Conservation (phyloP, 2,113 vertebrate genomes). For the Poecile atricapillus region DNA sequence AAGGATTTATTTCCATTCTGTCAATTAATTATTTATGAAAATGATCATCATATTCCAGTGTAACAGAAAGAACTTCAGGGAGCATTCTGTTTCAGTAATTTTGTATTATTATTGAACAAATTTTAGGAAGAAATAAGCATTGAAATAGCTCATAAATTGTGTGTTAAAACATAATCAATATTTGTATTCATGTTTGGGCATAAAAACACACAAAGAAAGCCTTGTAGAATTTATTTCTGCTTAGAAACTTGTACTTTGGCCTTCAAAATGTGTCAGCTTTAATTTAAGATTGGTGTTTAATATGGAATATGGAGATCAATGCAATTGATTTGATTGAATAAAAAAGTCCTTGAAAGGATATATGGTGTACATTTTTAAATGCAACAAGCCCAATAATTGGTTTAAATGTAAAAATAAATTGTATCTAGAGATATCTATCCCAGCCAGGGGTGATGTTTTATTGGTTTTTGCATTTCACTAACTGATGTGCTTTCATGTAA, state of each 20-base stretch:
- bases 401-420: conserved; percentile 77
- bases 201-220: conserved; percentile 35
- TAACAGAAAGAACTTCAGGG: not conserved
- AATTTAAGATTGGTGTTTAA: conserved; percentile 69
- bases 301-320: conserved; percentile 68
- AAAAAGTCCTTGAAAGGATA: conserved; percentile 69
- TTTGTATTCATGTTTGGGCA: conserved; percentile 58
- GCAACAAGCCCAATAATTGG: conserved; percentile 71
- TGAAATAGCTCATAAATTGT: conserved; percentile 51
- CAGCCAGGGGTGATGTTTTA: conserved; percentile 65
- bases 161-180: conserved; percentile 67
- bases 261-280: conserved; percentile 67
- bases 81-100: conserved; percentile 21
- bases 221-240: conserved; percentile 48
- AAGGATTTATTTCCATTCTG: not conserved
- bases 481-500: conserved; percentile 74
- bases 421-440: conserved; percentile 65
- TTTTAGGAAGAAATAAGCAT: conserved; percentile 29
- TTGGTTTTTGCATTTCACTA: conserved; percentile 74
- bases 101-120: conserved; percentile 48
- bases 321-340: conserved; percentile 71
- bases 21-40: not conserved
- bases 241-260: conserved; percentile 24
- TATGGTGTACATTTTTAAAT: conserved; percentile 65
- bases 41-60: not conserved